Base-by-base conservation (phyloP, 2,797 vertebrate genomes). In the Thunnus albacares region DNA sequence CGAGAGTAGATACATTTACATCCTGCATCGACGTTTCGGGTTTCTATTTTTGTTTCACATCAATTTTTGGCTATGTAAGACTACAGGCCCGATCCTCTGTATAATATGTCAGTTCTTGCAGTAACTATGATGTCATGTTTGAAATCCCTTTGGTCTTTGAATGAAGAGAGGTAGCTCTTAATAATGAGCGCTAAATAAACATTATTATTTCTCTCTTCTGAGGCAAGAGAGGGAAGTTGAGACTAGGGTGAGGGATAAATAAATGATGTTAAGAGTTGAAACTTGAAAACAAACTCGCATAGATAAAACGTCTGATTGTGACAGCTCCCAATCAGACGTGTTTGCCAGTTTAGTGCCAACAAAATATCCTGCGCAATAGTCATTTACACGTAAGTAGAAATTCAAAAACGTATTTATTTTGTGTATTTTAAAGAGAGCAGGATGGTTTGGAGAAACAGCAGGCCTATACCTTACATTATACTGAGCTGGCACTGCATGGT, bases 1-100 rank as follows among this genome's bases (percentile, higher is more conserved):
- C 61, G 82, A 53, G 28, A 90, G 85, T 88, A 89, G 90, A 93
- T 94, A 84, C 65, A 72, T 92, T 95, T 92, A 84, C 94, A 92
- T 93, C 91, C 93, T 94, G 92, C 90, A 93, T 89, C 83, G 89
- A 92, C 85, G 88, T 91, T 87, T 81, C 80, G 69, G 57, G 28
- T 81, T 86, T 61, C 89, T 93, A 91, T 95, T 94, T 94, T 87
- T 73, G 85, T 72, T 83, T 81, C 80, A 38, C 84, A 90, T 89
- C 88, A 86, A 85, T 92, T 84, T 60, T 82, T 18, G 73, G 60
- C 87, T 68, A 79, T 86, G 78, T 87, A 65, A 91, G 83, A 89
- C 87, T 85, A 67, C 86, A 88, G 86, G 86, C 85, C 88, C 66
- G 30, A 68, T 86, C 78, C 69, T 79, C 64, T 88, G 81, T 51